Evolutionary conservation across 2,113 vertebrate species (phyloP), one percentile per base, ranked within the genome.

Genomic region (Rhinoptilus africanus): DNA sequence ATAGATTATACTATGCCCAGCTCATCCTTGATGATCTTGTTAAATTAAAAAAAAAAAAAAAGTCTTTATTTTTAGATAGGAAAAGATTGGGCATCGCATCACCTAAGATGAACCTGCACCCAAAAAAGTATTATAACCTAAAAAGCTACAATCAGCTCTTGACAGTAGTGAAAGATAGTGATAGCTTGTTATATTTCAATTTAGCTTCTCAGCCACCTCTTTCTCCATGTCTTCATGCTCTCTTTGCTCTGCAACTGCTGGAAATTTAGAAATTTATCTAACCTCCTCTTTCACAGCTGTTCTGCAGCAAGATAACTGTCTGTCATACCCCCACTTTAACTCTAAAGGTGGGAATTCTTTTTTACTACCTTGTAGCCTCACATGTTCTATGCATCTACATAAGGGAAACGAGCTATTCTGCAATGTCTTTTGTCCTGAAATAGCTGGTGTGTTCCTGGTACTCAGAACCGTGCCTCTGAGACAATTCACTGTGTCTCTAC

Each of bases 381-480:
- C 0, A 0, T 30, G 10, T 20, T 79, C 7, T 23, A 14, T 32
- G 22, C 1, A 2, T 15, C 32, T 77, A 19, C 2, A 5, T 64
- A 66, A 51, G 14, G 23, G 18, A 68, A 76, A 56, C 5, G 1
- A 68, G 28, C 9, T 73, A 9, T 34, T 68, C 16, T 22, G n/a
- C 32, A 41, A 2, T n/a, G 22, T 5, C 67, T 8, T 71, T 28
- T 39, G 18, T 64, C 43, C 18, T 91, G 59, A 91, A 88, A 79
- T 9, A 48, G 5, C 10, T 59, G 9, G 1, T 39, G 10, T 63
- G n/a, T 26, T 43, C 26, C 26, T 59, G 9, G 12, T 72, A 47
- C 28, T 6, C 37, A 67, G 27, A 63, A 20, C 8, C 19, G 8
- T 50, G 3, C 3, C 30, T 66, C 45, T 35, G 43, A 81, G 18